Conservation (phyloP, 2,113 vertebrate genomes). For the Corythaeola cristata region DNA sequence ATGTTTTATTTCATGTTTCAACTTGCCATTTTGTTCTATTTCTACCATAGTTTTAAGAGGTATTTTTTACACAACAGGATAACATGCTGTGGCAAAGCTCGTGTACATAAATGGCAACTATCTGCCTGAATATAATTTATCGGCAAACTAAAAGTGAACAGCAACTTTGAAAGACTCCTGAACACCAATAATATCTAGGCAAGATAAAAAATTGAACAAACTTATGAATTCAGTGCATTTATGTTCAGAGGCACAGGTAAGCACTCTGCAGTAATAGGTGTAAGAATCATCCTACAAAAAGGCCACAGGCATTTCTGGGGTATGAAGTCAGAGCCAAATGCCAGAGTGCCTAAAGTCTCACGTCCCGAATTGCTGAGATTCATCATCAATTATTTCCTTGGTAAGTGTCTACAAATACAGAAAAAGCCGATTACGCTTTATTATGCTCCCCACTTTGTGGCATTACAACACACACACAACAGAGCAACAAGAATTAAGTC, state of each 20-base stretch:
- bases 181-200: neutral
- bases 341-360: neutral
- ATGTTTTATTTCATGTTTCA: constrained; percentile 29
- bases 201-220: neutral
- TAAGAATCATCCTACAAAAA: neutral
- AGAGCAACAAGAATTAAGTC: neutral
- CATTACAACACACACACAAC: neutral
- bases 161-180: neutral
- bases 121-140: neutral
- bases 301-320: neutral
- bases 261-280: neutral
- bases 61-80: neutral
- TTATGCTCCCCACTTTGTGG: neutral
- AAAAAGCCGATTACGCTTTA: neutral
- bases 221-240: neutral
- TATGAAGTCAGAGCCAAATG: neutral
- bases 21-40: constrained; percentile 31
- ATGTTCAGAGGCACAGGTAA: neutral
- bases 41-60: constrained; percentile 7
- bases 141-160: neutral
- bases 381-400: neutral
- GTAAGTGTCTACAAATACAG: neutral
- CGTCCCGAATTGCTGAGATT: neutral
- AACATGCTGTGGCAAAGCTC: constrained; percentile 25
- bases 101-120: neutral